Evolutionary conservation across 2,113 vertebrate genomes (phyloP), one percentile per base, ranked within the genome.

Genomic region (Gavialis gangeticus): DNA sequence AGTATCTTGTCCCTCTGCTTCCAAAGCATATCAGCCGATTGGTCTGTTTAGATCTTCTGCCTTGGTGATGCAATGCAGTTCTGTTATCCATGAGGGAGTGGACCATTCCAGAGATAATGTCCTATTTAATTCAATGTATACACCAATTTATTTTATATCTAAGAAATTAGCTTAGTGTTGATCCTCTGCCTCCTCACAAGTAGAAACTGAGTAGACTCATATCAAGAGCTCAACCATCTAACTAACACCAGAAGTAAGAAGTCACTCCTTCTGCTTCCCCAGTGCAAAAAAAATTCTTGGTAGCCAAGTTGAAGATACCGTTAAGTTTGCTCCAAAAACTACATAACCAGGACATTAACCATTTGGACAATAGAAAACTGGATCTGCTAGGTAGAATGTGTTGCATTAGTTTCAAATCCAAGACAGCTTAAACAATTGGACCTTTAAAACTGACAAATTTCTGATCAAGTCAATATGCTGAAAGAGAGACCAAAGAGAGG

Each of bases 91-190:
- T 18, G 25, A 64, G 91, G 56, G 95, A 83, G 56, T 55, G 55
- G 94, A 95, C 91, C 81, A 92, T 58, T 92, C 46, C 86, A 95
- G 34, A 71, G 21, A 27, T 14, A 2, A 79, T 92, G 94, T 59
- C 67, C 75, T 6, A 78, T 89, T 21, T 54, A 59, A 12, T 62
- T 75, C 87, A 22, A 12, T 71, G 67, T 30, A 57, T 5, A 58
- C 6, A 46, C 46, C 46, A 46, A 46, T 9, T 46, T 46, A 46
- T 46, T 46, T 46, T 46, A 46, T 46, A 46, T 46, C 46, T 46
- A 46, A 46, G 46, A 46, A 46, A 46, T 46, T 46, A 46, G 46
- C 46, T 46, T 46, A 46, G 46, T 46, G 46, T 46, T 46, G 46
- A 46, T 46, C 46, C 46, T 46, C 46, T 46, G 46, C 0, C 19